Evolutionary conservation across 2,797 vertebrate genomes (phyloP), one percentile per base, ranked within the genome.

Genomic region (Esox masquinongy): DNA sequence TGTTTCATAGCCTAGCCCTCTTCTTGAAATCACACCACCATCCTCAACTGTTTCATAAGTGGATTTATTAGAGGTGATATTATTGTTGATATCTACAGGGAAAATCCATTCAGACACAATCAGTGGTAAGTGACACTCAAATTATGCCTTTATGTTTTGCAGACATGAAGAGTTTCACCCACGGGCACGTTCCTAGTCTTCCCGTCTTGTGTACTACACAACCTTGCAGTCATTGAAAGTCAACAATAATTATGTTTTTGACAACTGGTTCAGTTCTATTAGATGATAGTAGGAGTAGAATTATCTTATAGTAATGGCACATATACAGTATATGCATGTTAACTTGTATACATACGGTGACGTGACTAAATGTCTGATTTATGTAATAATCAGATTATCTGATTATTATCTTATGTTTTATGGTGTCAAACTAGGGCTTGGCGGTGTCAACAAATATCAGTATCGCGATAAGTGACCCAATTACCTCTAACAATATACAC

Each of bases 61-160:
- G 56, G 56, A 61, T 74, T 43, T 66, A 47, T 73, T 26, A 71
- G 53, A 22, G n/a, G 14, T 14, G 70, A 74, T 78, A 68, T 74
- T 88, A 75, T 79, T 80, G 74, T 77, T 79, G 64, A 80, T 86
- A 76, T 80, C 79, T 72, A 36, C 15, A 67, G 79, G 78, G 75
- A 77, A 24, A 78, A 80, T 81, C 78, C 77, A 83, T 85, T 89
- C 70, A 80, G 72, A 83, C 68, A 68, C 78, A 87, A 81, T 85
- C 81, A 80, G 67, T 77, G 73, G 63, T 72, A 82, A 81, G 75
- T 70, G 77, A 74, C 71, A 86, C 64, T 77, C 73, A 77, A 86
- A 78, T 85, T 81, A 82, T 74, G 34, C 51, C 64, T 83, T 79
- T 83, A 56, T 71, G 63, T 76, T 68, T 68, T 36, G 70, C 47